Base-by-base conservation (phyloP, 1,140 invertebrate species). In the Araneus ventricosus region DNA sequence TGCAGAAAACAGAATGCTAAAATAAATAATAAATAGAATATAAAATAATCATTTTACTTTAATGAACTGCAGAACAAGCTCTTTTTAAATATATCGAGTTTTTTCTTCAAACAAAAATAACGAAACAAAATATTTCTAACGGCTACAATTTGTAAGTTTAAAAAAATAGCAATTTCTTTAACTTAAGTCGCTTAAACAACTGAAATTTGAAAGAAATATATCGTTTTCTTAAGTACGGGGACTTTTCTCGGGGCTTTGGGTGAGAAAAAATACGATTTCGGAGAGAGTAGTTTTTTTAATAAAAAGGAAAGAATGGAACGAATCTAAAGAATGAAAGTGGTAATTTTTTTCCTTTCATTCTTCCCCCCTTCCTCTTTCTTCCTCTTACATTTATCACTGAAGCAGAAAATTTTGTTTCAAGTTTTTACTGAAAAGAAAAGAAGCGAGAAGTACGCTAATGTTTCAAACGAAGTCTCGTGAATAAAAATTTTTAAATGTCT, bases 171-270 rank as follows among this genome's bases (percentile, higher is more conserved):
- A 52, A 85, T 85, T 85, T 45, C n/a, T 85, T 22, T 85, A 85
- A 85, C 82, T 85, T 85, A 45, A 85, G 82, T 37, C 82, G n/a
- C 39, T 85, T 85, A 85, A 85, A 85, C 82, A 85, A 85, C 39
- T 85, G 7, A 37, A 85, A 85, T 85, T 57, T 85, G 82, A 85
- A 85, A 85, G 82, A 85, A 85, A 85, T 85, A 85, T 52, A 85
- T 52, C 82, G 41, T 52, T 85, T 52, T 27, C 82, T 52, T 85
- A 85, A 85, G 82, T 85, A 30, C 45, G 14, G n/a, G 27, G 37
- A n/a, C 39, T 85, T 85, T 85, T 85, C 39, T 37, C 34, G 24
- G 7, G 17, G 37, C 75, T 80, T 80, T 34, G 17, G 22, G 14
- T 52, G 24, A 30, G 41, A 85, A 52, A 85, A 85, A 85, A 85